Conservation (phyloP, 2,888 invertebrate genomes). For the Maniola hyperantus region DNA sequence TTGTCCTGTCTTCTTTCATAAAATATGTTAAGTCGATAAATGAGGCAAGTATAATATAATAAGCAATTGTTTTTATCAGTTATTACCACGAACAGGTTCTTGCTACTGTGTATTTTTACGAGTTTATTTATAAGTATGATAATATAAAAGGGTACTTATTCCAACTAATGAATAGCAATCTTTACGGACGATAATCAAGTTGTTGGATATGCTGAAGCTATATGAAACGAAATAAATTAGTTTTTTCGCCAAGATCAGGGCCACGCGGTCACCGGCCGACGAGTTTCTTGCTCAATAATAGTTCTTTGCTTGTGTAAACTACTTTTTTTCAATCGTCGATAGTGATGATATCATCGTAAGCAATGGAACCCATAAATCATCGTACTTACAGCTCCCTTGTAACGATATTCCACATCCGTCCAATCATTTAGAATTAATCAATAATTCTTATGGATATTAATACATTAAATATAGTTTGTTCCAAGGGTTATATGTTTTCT, state of each 20-base stretch:
- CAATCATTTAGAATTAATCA: conserved; percentile 23
- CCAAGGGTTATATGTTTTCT: neutral
- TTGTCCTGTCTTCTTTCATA: no score
- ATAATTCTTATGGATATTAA: conserved; percentile 8
- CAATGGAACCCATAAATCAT: conserved; percentile 27
- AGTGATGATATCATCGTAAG: conserved; percentile 67
- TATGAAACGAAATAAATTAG: conserved; percentile 8
- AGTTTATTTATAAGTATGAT: neutral
- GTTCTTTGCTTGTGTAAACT: conserved; percentile 56
- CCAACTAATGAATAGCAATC: neutral
- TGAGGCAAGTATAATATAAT: neutral
- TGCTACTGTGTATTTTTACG: neutral
- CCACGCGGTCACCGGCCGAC: conserved; percentile 69
- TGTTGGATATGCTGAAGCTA: neutral
- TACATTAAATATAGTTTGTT: neutral
- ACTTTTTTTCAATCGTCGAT: conserved; percentile 60
- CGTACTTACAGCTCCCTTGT: conserved; percentile 19
- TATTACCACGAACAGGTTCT: neutral
- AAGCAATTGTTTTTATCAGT: neutral
- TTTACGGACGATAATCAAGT: conserved; percentile 3
- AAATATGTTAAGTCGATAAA: neutral
- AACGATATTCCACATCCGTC: conserved; percentile 32
- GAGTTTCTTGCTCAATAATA: conserved; percentile 56
- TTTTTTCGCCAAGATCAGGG: conserved; percentile 73
- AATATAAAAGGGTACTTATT: no score